Conservation (phyloP, 2,797 vertebrate genomes). For the Hypotaenidia philippensis region DNA sequence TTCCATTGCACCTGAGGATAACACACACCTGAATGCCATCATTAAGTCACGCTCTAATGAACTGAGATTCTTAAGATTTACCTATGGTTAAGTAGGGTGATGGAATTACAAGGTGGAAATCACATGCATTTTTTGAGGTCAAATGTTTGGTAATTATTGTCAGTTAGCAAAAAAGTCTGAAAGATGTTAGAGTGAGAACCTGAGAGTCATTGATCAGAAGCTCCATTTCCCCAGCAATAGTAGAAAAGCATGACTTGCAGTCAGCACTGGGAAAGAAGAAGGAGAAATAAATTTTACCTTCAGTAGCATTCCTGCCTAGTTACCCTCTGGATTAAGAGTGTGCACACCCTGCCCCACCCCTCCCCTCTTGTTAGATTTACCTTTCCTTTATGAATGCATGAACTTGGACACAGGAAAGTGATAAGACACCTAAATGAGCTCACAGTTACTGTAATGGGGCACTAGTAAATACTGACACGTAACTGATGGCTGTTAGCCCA, state of each 20-base stretch:
- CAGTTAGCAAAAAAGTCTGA: not conserved
- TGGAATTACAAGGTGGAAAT: not conserved
- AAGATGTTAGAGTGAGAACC: not conserved
- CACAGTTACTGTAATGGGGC: not conserved
- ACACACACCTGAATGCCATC: not conserved
- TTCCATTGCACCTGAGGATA: not conserved
- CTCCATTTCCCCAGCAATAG: not conserved
- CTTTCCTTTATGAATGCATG: not conserved
- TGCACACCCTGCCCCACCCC: not conserved
- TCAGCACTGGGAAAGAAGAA: not conserved
- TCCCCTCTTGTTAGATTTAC: not conserved
- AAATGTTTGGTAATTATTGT: not conserved
- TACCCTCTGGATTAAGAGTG: not conserved
- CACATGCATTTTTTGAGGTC: not conserved
- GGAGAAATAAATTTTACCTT: not conserved
- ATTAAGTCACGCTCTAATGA: not conserved
- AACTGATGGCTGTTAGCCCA: conserved; percentile 8
- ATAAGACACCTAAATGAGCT: not conserved
- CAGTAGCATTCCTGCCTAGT: not conserved
- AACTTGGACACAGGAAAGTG: not conserved
- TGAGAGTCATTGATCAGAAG: not conserved
- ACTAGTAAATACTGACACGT: conserved; percentile 3
- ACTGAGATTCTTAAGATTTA: not conserved
- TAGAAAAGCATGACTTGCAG: not conserved
- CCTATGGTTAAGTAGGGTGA: not conserved